Percentiles rank a stretch among this genome's conserved stretches.
phyloP scores from a whole-genome alignment of 1,140 invertebrate genomes.

The Pararge aegeria region DNA sequence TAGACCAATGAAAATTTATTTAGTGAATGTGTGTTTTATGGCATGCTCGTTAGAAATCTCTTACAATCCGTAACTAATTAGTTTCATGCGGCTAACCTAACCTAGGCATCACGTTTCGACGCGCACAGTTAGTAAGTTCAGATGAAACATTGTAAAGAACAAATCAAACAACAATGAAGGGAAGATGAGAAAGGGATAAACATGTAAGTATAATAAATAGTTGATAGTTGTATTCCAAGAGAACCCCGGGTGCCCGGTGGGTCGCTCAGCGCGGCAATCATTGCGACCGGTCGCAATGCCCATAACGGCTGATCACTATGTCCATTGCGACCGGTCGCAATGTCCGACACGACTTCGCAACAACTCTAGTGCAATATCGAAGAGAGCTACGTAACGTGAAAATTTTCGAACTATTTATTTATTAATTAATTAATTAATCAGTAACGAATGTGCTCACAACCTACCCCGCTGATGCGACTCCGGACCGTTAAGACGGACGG shows the following conservation, averaged over 20 bases:
- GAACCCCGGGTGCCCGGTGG: background rate
- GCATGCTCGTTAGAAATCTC: no score
- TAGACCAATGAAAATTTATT: no score
- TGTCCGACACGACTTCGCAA: background rate
- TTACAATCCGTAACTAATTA: no score
- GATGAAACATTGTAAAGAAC: conserved; percentile 44
- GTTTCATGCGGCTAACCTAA: no score
- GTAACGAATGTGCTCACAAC: background rate
- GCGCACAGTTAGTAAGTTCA: background rate
- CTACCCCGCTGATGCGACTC: conserved; percentile 2
- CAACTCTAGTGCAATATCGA: background rate
- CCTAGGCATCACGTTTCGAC: no score
- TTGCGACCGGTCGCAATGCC: background rate
- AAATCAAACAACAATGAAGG: conserved; percentile 40
- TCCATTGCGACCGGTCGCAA: background rate
- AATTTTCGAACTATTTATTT: background rate
- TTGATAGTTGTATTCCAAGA: background rate
- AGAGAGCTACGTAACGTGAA: background rate
- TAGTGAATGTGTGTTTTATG: no score
- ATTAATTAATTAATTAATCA: background rate
- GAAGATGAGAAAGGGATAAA: conserved; percentile 27
- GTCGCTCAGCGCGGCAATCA: background rate
- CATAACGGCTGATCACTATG: background rate
- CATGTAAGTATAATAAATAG: background rate
- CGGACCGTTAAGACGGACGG: background rate